Percentiles rank a stretch among this genome's conserved stretches.
phyloP scores from a whole-genome alignment of 2,888 invertebrate species.

The Trachelus troglodyta region DNA sequence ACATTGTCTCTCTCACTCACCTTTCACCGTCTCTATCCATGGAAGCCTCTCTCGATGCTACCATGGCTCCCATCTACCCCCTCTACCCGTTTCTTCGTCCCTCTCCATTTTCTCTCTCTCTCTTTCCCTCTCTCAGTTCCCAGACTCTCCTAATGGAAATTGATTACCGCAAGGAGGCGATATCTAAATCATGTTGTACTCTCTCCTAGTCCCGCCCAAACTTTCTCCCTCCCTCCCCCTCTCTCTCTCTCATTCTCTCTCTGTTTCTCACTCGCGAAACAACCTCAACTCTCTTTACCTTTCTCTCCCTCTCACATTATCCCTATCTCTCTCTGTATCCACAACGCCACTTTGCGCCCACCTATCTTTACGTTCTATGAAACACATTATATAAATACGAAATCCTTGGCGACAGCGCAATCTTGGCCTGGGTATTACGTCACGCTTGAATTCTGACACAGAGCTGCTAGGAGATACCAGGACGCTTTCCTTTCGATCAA shows the following conservation, averaged over 20 bases:
- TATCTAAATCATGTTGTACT: constrained; percentile 58
- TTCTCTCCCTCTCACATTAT: constrained; percentile 9
- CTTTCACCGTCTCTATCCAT: neutral
- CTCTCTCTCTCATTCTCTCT: constrained; percentile 26
- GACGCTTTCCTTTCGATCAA: constrained; percentile 10
- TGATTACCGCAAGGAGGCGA: constrained; percentile 58
- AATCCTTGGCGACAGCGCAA: constrained; percentile 36
- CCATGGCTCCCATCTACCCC: neutral
- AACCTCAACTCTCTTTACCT: constrained; percentile 12
- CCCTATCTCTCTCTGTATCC: constrained; percentile 5
- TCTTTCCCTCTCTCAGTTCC: constrained; percentile 27
- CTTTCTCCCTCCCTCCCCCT: constrained; percentile 32
- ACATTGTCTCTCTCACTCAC: neutral
- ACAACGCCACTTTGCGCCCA: constrained; percentile 19
- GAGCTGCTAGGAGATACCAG: neutral
- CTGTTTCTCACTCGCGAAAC: constrained; percentile 13
- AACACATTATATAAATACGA: constrained; percentile 35
- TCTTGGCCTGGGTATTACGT: constrained; percentile 27
- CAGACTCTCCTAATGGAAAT: constrained; percentile 57
- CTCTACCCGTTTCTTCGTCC: neutral
- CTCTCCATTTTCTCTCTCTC: constrained; percentile 30
- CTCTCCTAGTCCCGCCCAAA: constrained; percentile 23
- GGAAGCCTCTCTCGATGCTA: neutral
- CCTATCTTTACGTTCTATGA: constrained; percentile 36
- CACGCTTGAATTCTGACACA: constrained; percentile 20